Evolutionary conservation across 2,113 vertebrate genomes (phyloP).

Genomic region (Spheniscus mendiculus): DNA sequence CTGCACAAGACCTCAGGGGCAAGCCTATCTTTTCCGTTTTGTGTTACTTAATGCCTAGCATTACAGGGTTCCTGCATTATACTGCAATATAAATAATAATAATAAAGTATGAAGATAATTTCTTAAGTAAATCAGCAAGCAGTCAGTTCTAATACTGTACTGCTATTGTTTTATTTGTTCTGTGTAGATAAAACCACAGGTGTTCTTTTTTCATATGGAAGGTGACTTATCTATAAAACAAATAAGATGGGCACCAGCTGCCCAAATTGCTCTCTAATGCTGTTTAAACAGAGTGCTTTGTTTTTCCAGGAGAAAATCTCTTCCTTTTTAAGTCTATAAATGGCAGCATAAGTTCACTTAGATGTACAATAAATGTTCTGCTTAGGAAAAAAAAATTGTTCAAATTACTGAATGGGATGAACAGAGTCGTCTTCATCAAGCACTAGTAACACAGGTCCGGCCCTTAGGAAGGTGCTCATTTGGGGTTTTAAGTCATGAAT

Average conservation of each 20-base stretch:
- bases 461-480: neutral
- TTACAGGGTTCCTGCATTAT: neutral
- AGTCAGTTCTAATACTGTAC: neutral
- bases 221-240: conserved; percentile 49
- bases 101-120: conserved; percentile 5
- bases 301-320: conserved; percentile 30
- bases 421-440: neutral
- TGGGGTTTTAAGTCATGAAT: neutral
- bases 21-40: neutral
- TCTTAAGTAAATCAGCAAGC: conserved; percentile 22
- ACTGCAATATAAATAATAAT: neutral
- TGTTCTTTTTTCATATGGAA: conserved; percentile 12
- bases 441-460: neutral
- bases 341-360: conserved; percentile 28
- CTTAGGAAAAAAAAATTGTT: neutral
- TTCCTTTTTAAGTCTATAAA: conserved; percentile 26
- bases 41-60: neutral
- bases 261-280: conserved; percentile 36
- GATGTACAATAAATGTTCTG: neutral
- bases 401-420: neutral
- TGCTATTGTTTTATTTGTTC: conserved; percentile 36
- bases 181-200: conserved; percentile 29
- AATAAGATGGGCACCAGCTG: conserved; percentile 54
- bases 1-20: neutral
- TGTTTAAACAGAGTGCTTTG: conserved; percentile 41